phyloP scores from a whole-genome alignment of 2,888 invertebrate species.

The Harpalus rubripes region DNA sequence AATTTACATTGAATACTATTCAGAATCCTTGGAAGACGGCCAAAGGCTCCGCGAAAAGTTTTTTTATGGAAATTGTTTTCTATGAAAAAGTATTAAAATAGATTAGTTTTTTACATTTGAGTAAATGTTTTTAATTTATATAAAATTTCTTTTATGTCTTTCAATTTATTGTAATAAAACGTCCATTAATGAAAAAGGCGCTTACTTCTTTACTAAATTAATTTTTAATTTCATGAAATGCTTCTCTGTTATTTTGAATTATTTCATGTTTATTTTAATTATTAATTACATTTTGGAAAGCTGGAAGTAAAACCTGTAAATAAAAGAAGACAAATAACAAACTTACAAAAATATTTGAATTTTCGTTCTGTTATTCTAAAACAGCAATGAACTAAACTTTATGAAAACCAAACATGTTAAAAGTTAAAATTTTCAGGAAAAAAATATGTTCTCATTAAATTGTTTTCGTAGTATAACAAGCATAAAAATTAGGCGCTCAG shows the following conservation, averaged over 20 bases:
- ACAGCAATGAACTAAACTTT: no score
- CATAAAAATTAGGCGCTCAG: no score
- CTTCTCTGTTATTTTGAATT: not conserved
- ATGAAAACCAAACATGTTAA: no score
- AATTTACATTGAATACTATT: conserved; percentile 7
- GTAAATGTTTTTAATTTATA: not conserved
- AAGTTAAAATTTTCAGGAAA: no score
- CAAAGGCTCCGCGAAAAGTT: not conserved
- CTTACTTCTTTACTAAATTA: not conserved
- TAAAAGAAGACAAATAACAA: no score
- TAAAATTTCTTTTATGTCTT: not conserved
- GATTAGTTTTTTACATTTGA: no score
- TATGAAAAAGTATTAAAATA: no score
- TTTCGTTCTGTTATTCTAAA: no score
- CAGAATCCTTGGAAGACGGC: not conserved
- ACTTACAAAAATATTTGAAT: no score
- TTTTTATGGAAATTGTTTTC: no score
- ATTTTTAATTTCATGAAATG: not conserved
- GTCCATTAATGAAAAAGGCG: not conserved
- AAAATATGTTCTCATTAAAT: no score
- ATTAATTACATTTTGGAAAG: not conserved
- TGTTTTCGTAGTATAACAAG: no score
- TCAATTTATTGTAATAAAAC: not conserved
- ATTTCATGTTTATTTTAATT: not conserved
- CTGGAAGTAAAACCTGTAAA: not conserved